A percentile compares a stretch with the other conserved stretches of the same genome.
phyloP scores from a whole-genome alignment of 2,888 invertebrate species.

The Helleia helle region DNA sequence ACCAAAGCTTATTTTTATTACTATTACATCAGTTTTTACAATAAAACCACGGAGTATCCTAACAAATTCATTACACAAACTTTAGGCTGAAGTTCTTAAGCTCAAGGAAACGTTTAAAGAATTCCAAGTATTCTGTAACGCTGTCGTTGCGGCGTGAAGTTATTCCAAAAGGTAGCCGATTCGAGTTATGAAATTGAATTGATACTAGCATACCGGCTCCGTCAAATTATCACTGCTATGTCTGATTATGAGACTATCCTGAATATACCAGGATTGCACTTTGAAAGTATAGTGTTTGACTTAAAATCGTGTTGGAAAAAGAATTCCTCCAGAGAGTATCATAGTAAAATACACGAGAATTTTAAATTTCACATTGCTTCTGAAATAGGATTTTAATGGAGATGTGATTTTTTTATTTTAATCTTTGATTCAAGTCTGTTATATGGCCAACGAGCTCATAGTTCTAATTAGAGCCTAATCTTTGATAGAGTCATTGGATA shows the following conservation, averaged over 20 bases:
- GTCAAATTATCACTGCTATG: slow-evolving; percentile 53
- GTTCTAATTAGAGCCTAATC: no score
- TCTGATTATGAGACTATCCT: slow-evolving; percentile 50
- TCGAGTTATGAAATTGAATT: slow-evolving; percentile 55
- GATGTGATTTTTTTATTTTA: not conserved
- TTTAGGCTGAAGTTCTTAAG: slow-evolving; percentile 1
- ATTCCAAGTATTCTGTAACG: slow-evolving; percentile 5
- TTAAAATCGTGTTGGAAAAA: slow-evolving; percentile 1
- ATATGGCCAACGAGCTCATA: no score
- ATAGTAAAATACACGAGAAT: not conserved
- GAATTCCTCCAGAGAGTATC: not conserved
- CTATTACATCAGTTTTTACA: no score
- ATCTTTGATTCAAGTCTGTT: no score
- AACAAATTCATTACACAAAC: slow-evolving; percentile 2
- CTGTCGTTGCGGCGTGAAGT: slow-evolving; percentile 11
- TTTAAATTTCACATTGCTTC: not conserved
- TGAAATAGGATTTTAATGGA: not conserved
- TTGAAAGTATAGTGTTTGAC: slow-evolving; percentile 19
- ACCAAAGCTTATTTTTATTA: no score
- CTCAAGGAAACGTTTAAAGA: slow-evolving; percentile 1
- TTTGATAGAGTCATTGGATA: no score
- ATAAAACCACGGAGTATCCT: no score
- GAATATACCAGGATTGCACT: slow-evolving; percentile 35
- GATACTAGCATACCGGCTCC: slow-evolving; percentile 29
- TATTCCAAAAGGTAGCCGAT: slow-evolving; percentile 23